Conservation (phyloP, 92 coral and sea anemone genomes). For the Micromussa lordhowensis region DNA sequence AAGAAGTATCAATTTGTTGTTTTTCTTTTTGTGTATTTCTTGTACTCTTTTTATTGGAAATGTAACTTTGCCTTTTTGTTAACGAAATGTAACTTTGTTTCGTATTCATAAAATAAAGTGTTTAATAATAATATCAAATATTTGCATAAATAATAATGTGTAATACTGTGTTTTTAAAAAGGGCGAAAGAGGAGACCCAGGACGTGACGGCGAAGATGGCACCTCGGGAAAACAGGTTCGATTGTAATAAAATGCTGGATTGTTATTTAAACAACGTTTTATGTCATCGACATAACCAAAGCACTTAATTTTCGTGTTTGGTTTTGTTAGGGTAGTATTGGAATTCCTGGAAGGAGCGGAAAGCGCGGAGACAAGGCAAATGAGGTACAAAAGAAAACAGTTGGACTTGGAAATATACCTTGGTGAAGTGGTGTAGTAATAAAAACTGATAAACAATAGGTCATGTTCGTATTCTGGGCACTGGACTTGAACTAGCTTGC, state of each 20-base stretch:
- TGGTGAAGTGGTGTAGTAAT: background rate
- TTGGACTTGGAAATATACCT: background rate
- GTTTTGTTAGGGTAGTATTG: conserved; percentile 43
- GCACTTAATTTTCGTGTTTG: background rate
- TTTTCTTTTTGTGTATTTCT: no score
- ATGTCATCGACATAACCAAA: background rate
- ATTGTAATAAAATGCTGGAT: background rate
- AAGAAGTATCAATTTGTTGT: no score
- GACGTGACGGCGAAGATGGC: conserved; percentile 78
- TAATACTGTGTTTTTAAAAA: conserved; percentile 24
- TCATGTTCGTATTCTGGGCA: no score
- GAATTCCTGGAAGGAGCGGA: conserved; percentile 51
- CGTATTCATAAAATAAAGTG: no score
- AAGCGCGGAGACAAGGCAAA: conserved; percentile 47
- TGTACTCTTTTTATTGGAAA: no score
- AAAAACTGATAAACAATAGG: background rate
- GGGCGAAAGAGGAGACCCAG: conserved; percentile 84
- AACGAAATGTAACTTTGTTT: no score
- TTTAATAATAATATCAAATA: no score
- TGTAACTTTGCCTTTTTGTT: no score
- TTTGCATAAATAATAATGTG: no score
- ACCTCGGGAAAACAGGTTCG: conserved; percentile 18
- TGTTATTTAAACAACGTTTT: background rate
- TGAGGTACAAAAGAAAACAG: conserved; percentile 26
- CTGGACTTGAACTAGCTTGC: no score